A percentile compares a stretch with the other conserved stretches of the same genome.
Evolutionary conservation across 2,888 invertebrate species (phyloP).

Genomic region (Spisula solida): DNA sequence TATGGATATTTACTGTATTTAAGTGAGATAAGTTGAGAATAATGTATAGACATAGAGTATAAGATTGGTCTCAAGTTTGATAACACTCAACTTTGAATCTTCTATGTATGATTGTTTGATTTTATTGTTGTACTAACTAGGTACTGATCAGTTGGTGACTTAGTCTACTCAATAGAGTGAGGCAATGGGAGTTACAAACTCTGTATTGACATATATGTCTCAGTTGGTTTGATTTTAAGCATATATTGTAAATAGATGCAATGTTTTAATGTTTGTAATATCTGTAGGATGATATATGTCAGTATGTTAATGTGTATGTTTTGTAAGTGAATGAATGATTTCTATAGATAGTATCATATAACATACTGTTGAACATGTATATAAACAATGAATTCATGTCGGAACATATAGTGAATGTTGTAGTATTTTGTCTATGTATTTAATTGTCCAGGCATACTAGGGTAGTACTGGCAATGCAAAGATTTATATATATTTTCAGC

Average conservation of each 20-base stretch:
- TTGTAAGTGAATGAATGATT: conserved; percentile 3
- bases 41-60: too few species aligned
- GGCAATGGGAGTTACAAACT: not conserved
- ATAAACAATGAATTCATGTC: not conserved
- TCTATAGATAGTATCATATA: not conserved
- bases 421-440: not conserved
- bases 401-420: conserved; percentile 2
- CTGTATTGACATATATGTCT: conserved; percentile 20
- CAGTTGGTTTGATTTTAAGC: conserved; percentile 16
- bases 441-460: conserved; percentile 11
- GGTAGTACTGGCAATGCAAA: not conserved
- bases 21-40: too few species aligned
- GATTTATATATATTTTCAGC: conserved; percentile 13
- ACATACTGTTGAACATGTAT: conserved; percentile 19
- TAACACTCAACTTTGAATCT: not conserved
- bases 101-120: not conserved
- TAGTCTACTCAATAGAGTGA: not conserved
- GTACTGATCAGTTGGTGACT: not conserved
- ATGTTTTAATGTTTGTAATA: conserved; percentile 27
- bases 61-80: not conserved
- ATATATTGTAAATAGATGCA: conserved; percentile 39
- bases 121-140: not conserved
- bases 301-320: conserved; percentile 5
- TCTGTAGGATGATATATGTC: not conserved
- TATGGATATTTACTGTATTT: too few species aligned